A percentile compares a stretch with the other conserved stretches of the same genome.
Conservation (phyloP, 2,888 invertebrate genomes). For the Pyralis farinalis region DNA sequence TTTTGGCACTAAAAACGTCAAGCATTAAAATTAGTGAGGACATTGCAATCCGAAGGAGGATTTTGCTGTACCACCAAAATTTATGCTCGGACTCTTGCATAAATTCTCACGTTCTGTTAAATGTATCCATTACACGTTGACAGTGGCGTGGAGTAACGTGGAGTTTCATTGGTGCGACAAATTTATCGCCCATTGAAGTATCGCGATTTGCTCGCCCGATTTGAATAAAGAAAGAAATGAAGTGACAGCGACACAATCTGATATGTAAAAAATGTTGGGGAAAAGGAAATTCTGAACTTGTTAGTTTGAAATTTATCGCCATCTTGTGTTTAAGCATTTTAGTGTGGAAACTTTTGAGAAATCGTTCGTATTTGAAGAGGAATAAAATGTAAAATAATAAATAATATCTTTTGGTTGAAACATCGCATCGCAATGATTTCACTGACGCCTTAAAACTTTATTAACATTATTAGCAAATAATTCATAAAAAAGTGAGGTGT, state of each 20-base stretch:
- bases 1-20: conserved; percentile 7
- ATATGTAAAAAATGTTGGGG: background rate
- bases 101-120: conserved; percentile 64
- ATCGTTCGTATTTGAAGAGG: too few relatives aligned
- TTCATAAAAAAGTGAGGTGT: too few relatives aligned
- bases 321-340: background rate
- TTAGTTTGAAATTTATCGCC: background rate
- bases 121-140: conserved; percentile 73
- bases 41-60: background rate
- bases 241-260: background rate
- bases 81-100: conserved; percentile 60
- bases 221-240: background rate
- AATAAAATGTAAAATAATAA: too few relatives aligned
- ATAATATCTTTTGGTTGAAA: too few relatives aligned
- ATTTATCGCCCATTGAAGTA: conserved; percentile 4
- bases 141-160: conserved; percentile 22
- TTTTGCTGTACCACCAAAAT: conserved; percentile 23
- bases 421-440: too few relatives aligned
- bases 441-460: too few relatives aligned
- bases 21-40: conserved; percentile 5
- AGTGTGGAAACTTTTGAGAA: background rate
- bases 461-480: too few relatives aligned
- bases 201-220: background rate
- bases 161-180: conserved; percentile 21
- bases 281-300: background rate